These are phyloP conservation scores for Chrysomela aeneicollis DNA, from an alignment of 2,888 invertebrate genomes.

Conservation along the genomic window DNA sequence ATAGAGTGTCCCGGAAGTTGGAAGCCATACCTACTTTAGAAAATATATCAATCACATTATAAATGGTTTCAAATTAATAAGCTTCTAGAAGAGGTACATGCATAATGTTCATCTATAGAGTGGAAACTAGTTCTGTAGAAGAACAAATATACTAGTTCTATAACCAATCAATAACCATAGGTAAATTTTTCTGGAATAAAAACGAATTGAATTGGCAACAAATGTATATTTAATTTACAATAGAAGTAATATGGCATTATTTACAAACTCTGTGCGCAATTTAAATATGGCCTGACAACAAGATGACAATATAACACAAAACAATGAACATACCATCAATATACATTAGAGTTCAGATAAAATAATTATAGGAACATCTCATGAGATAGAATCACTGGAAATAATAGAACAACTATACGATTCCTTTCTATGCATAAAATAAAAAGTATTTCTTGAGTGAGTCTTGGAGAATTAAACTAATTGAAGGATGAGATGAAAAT, in stretches of 20 bases:
- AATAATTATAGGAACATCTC: neutral
- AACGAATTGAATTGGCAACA: conserved; percentile 41
- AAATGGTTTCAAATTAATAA: too few species aligned
- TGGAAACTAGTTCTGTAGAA: too few species aligned
- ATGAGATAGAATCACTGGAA: neutral
- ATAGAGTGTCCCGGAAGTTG: too few species aligned
- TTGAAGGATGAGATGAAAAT: too few species aligned
- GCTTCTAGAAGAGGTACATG: too few species aligned
- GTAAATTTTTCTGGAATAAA: neutral
- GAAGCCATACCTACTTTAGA: too few species aligned
- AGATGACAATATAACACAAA: neutral
- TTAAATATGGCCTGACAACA: neutral
- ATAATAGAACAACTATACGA: neutral
- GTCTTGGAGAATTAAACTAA: neutral
- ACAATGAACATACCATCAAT: neutral
- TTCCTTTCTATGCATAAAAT: neutral
- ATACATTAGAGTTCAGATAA: neutral
- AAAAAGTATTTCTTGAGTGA: neutral
- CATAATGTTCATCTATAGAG: too few species aligned
- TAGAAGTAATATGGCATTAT: conserved; percentile 45
- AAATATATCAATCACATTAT: too few species aligned
- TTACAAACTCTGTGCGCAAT: conserved; percentile 47
- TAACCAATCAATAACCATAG: too few species aligned
- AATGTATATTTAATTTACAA: conserved; percentile 48
- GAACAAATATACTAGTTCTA: too few species aligned